Base-by-base conservation (phyloP, 2,888 invertebrate species). In the Diploptera punctata region DNA sequence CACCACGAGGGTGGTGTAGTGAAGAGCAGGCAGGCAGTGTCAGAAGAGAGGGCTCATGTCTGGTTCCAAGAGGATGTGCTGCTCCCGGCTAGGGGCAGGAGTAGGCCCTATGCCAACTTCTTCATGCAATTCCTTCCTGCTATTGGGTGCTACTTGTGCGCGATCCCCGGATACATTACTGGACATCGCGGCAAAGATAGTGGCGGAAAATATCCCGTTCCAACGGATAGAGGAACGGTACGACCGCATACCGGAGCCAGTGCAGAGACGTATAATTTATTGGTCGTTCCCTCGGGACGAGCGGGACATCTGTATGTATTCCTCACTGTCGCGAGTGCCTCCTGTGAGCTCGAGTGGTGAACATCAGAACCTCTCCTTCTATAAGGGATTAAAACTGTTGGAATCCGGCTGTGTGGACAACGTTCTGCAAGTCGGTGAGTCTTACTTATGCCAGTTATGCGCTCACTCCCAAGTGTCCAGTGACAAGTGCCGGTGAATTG, bases 221-320 rank as follows among this genome's bases (percentile, higher is more conserved):
- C 93, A 94, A 83, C 87, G 92, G 79, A 93, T 95, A 81, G 94
- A 94, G 84, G 93, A 94, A 83, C 89, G 92, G 77, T 93, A 93
- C 83, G 92, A 93, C 82, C 89, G 94, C 80, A 94, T 95, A 83
- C 95, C 94, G 77, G 94, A 94, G 83, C 94, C 94, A 77, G 94
- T 94, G 82, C 94, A 94, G 84, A 88, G 92, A 78, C 88, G 93
- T 81, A 93, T 94, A 83, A 93, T 94, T 81, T 94, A 89, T 86
- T 94, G 94, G 93, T 93, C 94, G 77, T 94, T 94, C 85, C 95
- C 94, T 78, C 86, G 94, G 80, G 92, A 94, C 82, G 94, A 94
- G 84, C 87, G 91, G 81, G 94, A 94, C 85, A 94, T 95, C 83
- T 92, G 93, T 85, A 94, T 94, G 93, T 95, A 95, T 86, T 93